These are phyloP conservation scores for Apamea sordens DNA, from an alignment of 2,888 invertebrate species.

Conservation along the genomic window DNA sequence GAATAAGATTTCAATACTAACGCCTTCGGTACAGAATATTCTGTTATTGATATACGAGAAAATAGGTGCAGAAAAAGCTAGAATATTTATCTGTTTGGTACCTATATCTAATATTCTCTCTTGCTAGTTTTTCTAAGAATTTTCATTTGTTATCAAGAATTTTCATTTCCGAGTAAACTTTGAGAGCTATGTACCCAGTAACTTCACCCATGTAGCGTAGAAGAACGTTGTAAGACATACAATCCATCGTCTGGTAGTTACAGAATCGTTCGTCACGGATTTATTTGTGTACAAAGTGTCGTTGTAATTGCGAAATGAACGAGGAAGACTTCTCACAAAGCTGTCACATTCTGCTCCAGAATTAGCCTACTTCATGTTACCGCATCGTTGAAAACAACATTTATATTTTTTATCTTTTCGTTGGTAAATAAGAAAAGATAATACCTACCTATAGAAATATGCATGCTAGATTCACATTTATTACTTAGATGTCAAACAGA, in stretches of 20 bases:
- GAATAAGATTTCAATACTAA: constrained; percentile 77
- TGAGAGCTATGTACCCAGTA: constrained; percentile 22
- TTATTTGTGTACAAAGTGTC: constrained; percentile 74
- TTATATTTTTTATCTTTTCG: constrained; percentile 14
- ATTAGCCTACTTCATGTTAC: constrained; percentile 64
- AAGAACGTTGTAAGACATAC: constrained; percentile 39
- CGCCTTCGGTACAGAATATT: constrained; percentile 38
- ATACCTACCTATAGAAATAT: not conserved
- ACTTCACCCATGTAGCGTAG: constrained; percentile 45
- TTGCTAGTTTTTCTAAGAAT: not conserved
- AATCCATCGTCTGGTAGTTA: constrained; percentile 28
- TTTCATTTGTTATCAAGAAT: not conserved
- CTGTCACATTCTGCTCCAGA: constrained; percentile 66
- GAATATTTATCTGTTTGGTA: constrained; percentile 4
- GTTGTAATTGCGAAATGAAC: constrained; percentile 77
- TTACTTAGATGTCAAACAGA: too few relatives aligned
- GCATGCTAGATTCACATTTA: not conserved
- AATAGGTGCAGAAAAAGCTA: constrained; percentile 8
- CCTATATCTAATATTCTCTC: not conserved
- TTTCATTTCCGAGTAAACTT: not conserved
- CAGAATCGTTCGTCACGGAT: constrained; percentile 58
- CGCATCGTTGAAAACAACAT: constrained; percentile 39
- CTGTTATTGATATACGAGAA: constrained; percentile 33
- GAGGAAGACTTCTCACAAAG: constrained; percentile 74
- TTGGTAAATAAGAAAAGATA: constrained; percentile 29